Conservation (phyloP, 2,888 invertebrate species). For the Gastracanthus pulcherrimus region DNA sequence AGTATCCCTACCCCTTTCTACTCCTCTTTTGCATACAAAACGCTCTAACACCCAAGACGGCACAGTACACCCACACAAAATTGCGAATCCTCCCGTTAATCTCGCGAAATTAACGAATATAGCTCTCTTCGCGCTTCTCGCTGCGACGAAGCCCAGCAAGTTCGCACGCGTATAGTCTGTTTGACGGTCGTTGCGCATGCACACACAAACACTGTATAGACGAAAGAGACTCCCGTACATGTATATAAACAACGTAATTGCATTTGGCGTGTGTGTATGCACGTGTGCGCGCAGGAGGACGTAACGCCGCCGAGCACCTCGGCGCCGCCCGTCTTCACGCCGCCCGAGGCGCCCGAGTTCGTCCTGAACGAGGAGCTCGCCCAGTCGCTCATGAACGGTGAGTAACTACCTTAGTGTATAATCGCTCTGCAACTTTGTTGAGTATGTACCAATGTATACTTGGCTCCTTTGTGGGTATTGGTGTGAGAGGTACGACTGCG, state of each 20-base stretch:
- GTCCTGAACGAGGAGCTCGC: constrained; percentile 75
- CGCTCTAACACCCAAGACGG: too few species aligned
- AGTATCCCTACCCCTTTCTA: too few species aligned
- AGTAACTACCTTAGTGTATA: too few species aligned
- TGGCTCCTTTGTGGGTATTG: too few species aligned
- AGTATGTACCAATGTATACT: not conserved
- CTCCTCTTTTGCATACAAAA: too few species aligned
- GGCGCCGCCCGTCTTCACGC: constrained; percentile 87
- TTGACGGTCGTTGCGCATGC: not conserved
- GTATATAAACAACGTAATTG: too few species aligned
- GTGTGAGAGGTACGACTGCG: too few species aligned
- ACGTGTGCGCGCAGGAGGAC: constrained; percentile 46
- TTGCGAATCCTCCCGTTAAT: too few species aligned
- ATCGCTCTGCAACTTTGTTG: not conserved
- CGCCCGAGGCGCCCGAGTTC: constrained; percentile 82
- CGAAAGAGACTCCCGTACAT: constrained; percentile 3
- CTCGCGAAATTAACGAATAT: too few species aligned
- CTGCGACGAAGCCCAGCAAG: constrained; percentile 4
- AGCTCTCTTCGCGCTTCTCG: too few species aligned
- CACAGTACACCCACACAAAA: too few species aligned
- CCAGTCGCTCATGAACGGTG: constrained; percentile 69
- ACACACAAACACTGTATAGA: not conserved
- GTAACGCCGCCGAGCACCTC: constrained; percentile 86
- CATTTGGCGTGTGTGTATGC: not conserved
- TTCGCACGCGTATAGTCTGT: not conserved